Conservation (phyloP, 2,113 vertebrate species). For the Tinamus guttatus region DNA sequence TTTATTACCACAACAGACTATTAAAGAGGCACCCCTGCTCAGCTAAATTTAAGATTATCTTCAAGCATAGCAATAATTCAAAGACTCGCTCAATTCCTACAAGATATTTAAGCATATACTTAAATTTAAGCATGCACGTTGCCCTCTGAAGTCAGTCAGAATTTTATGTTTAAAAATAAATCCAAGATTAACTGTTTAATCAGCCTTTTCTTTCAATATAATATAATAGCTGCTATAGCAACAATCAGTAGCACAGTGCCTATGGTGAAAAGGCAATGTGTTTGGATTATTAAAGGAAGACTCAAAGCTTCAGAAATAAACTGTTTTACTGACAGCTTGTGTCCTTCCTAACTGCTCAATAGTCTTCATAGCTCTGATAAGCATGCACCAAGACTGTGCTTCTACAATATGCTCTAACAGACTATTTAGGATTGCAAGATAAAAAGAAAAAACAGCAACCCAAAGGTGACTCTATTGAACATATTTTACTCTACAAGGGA, state of each 20-base stretch:
- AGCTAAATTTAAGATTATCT: background rate
- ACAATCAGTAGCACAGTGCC: background rate
- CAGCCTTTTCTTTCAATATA: background rate
- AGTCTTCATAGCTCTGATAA: slow-evolving; percentile 2
- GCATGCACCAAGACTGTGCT: background rate
- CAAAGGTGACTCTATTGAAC: background rate
- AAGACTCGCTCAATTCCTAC: background rate
- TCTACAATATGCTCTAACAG: background rate
- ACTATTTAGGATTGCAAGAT: background rate
- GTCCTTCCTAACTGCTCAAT: background rate
- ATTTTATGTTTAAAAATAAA: slow-evolving; percentile 10
- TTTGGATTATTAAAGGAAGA: slow-evolving; percentile 18
- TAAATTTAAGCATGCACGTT: background rate
- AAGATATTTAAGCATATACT: background rate
- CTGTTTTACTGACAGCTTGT: background rate
- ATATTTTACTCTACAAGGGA: background rate
- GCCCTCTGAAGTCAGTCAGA: background rate
- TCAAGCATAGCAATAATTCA: background rate
- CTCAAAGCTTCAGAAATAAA: background rate
- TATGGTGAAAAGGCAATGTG: background rate
- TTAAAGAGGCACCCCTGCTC: background rate
- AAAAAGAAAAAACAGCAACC: background rate
- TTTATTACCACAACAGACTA: background rate
- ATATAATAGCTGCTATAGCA: background rate
- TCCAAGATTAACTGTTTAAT: background rate